These are phyloP conservation scores for Dallia pectoralis DNA, from an alignment of 2,797 vertebrate species.

Conservation along the genomic window DNA sequence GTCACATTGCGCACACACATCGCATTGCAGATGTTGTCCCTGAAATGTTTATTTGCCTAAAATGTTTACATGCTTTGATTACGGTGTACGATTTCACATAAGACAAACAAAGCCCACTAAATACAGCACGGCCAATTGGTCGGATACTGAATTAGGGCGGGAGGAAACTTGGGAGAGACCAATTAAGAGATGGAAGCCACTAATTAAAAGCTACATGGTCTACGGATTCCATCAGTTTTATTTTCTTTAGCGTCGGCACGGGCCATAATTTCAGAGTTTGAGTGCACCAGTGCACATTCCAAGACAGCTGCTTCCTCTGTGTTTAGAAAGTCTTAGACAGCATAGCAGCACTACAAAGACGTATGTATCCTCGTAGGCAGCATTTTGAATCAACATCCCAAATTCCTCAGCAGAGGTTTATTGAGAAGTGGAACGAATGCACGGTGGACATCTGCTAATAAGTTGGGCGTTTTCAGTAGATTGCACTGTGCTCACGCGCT, in stretches of 20 bases:
- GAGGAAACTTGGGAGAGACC: conserved; percentile 61
- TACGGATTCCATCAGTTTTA: conserved; percentile 76
- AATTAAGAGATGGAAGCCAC: conserved; percentile 80
- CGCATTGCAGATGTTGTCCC: conserved; percentile 38
- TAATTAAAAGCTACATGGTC: conserved; percentile 79
- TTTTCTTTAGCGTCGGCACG: conserved; percentile 69
- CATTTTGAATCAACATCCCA: background rate
- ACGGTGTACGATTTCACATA: conserved; percentile 66
- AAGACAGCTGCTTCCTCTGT: conserved; percentile 56
- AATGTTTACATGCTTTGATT: conserved; percentile 65
- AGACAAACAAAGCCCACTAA: conserved; percentile 73
- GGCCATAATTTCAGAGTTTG: conserved; percentile 65
- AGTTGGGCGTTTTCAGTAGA: conserved; percentile 67
- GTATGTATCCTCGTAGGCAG: conserved; percentile 8
- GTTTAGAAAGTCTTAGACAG: conserved; percentile 51
- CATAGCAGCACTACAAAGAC: conserved; percentile 55
- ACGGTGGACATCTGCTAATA: conserved; percentile 63
- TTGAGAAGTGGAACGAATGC: conserved; percentile 21
- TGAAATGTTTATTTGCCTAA: conserved; percentile 55
- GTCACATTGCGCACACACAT: conserved; percentile 37
- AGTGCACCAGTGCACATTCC: conserved; percentile 64
- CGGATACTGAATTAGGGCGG: conserved; percentile 58
- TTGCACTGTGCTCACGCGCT: conserved; percentile 70
- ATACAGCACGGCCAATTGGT: conserved; percentile 68
- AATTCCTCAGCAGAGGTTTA: conserved; percentile 60